These are phyloP conservation scores for Trichoplusia ni DNA, from an alignment of 1,140 invertebrate species.

Conservation along the genomic window DNA sequence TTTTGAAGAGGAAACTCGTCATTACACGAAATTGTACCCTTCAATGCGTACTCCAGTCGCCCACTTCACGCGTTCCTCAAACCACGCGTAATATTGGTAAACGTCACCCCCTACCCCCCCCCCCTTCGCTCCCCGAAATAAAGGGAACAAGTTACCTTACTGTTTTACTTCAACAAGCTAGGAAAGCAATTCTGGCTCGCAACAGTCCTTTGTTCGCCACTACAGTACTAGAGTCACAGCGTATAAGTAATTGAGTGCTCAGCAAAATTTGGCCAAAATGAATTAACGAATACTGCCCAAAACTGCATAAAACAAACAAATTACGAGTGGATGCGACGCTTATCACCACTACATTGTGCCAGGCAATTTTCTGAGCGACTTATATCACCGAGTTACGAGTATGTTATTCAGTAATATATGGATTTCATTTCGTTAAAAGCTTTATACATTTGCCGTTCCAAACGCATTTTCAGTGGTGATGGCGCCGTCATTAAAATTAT, in stretches of 20 bases:
- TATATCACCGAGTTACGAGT: slow-evolving; percentile 70
- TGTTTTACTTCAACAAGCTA: too few species aligned
- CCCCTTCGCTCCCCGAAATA: too few species aligned
- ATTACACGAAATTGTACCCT: too few species aligned
- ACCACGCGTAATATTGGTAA: too few species aligned
- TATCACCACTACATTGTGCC: slow-evolving; percentile 64
- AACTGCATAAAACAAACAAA: slow-evolving; percentile 60
- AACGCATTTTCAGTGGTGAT: slow-evolving; percentile 59
- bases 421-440: slow-evolving; percentile 78
- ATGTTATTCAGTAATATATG: slow-evolving; percentile 75
- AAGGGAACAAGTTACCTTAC: too few species aligned
- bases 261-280: slow-evolving; percentile 38
- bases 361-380: slow-evolving; percentile 68
- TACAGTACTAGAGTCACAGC: background rate
- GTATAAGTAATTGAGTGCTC: slow-evolving; percentile 44
- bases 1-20: too few species aligned
- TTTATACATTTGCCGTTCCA: slow-evolving; percentile 66
- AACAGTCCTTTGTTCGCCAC: background rate
- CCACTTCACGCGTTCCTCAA: too few species aligned
- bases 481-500: slow-evolving; percentile 62
- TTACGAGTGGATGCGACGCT: slow-evolving; percentile 48
- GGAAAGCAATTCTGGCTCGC: background rate
- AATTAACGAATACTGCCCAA: slow-evolving; percentile 50
- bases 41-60: too few species aligned
- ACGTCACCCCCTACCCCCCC: too few species aligned